phyloP scores from a whole-genome alignment of 2,888 invertebrate species.

The Pterostichus madidus region DNA sequence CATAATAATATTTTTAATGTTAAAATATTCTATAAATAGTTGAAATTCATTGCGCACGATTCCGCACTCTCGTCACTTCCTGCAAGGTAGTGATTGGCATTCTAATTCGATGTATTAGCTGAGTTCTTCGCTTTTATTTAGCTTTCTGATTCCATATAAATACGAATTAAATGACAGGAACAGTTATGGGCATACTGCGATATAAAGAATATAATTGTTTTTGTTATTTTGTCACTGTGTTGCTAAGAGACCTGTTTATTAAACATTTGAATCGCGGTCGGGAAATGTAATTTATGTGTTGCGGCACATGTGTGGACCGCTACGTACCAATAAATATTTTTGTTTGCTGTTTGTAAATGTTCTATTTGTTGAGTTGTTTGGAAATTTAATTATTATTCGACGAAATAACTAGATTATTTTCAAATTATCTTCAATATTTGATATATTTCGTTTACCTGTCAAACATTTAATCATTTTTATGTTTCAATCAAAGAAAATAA shows the following conservation, averaged over 20 bases:
- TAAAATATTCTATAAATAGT: conserved; percentile 66
- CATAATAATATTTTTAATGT: conserved; percentile 66
- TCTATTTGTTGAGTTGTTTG: too few species aligned
- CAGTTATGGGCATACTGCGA: conserved; percentile 55
- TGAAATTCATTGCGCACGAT: conserved; percentile 60
- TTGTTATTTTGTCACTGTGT: conserved; percentile 59
- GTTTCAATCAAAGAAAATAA: too few species aligned
- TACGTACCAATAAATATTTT: conserved; percentile 13
- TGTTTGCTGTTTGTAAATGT: not conserved
- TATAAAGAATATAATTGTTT: conserved; percentile 54
- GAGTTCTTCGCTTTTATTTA: conserved; percentile 2
- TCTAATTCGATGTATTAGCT: conserved; percentile 47
- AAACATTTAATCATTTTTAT: too few species aligned
- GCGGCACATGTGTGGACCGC: not conserved
- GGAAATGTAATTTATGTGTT: conserved; percentile 10
- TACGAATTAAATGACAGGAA: conserved; percentile 56
- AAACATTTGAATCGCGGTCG: conserved; percentile 48
- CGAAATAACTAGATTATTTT: too few species aligned
- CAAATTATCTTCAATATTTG: too few species aligned
- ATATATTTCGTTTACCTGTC: too few species aligned
- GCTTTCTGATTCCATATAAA: conserved; percentile 65
- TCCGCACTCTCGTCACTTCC: conserved; percentile 62
- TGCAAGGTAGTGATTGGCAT: conserved; percentile 46
- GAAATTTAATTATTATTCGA: too few species aligned
- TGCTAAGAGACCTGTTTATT: conserved; percentile 62